phyloP scores from a whole-genome alignment of 1,140 invertebrate genomes.

The Drosophila bocqueti region DNA sequence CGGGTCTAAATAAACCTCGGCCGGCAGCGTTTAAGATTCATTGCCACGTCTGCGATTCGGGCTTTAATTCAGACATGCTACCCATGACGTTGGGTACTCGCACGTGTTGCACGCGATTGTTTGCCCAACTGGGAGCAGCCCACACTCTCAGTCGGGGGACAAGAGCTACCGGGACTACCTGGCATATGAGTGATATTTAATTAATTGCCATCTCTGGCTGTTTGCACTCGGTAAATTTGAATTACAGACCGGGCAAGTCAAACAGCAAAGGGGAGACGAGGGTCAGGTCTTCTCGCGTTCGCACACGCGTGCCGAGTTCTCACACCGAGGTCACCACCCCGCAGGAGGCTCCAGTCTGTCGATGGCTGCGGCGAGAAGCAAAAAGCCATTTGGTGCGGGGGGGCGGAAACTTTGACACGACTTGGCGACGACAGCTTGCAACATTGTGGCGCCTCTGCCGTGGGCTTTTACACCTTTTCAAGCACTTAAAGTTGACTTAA shows the following conservation, averaged over 20 bases:
- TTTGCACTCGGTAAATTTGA: constrained; percentile 45
- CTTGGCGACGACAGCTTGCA: constrained; percentile 34
- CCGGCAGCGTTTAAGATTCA: constrained; percentile 1
- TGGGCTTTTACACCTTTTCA: constrained; percentile 34
- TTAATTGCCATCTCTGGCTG: constrained; percentile 39
- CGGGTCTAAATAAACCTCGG: constrained; percentile 1
- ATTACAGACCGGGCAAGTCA: constrained; percentile 26
- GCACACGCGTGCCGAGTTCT: constrained; percentile 13
- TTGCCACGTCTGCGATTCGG: neutral
- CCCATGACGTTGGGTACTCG: constrained; percentile 6
- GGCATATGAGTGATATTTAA: constrained; percentile 50
- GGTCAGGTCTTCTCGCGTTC: neutral
- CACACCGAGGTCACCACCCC: constrained; percentile 15
- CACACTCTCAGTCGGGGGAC: constrained; percentile 7
- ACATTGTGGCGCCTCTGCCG: constrained; percentile 43
- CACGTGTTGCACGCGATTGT: constrained; percentile 24
- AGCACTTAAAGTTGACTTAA: constrained; percentile 42
- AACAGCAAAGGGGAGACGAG: neutral
- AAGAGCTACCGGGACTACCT: constrained; percentile 17
- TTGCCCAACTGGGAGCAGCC: constrained; percentile 11
- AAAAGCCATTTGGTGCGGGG: constrained; percentile 23
- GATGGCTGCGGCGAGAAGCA: constrained; percentile 18
- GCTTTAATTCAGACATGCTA: constrained; percentile 8
- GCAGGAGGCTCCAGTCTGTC: constrained; percentile 9
- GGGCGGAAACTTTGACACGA: constrained; percentile 35